Conservation (phyloP, 2,113 vertebrate genomes). For the Solenodon paradoxus region DNA sequence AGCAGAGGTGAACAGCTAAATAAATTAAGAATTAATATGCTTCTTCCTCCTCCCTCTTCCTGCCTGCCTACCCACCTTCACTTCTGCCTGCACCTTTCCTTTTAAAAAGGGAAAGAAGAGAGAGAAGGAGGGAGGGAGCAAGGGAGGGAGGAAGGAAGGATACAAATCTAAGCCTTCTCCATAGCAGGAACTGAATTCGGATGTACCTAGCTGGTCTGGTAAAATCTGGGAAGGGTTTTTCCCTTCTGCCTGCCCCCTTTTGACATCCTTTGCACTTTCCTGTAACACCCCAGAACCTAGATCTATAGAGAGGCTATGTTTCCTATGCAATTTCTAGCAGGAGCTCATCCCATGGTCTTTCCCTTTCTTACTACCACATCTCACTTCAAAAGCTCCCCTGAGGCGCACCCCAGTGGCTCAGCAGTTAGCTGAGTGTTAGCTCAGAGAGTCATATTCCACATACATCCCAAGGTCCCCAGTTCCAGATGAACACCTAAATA, state of each 20-base stretch:
- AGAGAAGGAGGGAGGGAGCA: no score
- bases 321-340: not conserved
- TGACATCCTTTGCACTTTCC: not conserved
- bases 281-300: not conserved
- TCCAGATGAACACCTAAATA: no score
- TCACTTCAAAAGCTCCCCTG: not conserved
- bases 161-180: not conserved
- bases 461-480: no score
- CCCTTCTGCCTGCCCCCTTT: not conserved
- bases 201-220: not conserved
- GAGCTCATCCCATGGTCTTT: not conserved
- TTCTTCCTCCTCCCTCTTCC: no score
- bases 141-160: conserved; percentile 15
- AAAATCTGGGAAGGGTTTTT: not conserved
- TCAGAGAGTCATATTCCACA: no score
- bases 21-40: no score
- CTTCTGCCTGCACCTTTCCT: no score
- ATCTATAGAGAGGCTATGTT: not conserved
- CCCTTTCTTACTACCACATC: not conserved
- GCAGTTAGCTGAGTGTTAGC: no score
- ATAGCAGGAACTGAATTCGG: not conserved
- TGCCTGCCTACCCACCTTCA: no score
- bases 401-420: no score
- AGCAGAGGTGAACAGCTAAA: no score
- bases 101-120: no score